Evolutionary conservation across 2,113 vertebrate species (phyloP).

Genomic region (Helogale parvula): DNA sequence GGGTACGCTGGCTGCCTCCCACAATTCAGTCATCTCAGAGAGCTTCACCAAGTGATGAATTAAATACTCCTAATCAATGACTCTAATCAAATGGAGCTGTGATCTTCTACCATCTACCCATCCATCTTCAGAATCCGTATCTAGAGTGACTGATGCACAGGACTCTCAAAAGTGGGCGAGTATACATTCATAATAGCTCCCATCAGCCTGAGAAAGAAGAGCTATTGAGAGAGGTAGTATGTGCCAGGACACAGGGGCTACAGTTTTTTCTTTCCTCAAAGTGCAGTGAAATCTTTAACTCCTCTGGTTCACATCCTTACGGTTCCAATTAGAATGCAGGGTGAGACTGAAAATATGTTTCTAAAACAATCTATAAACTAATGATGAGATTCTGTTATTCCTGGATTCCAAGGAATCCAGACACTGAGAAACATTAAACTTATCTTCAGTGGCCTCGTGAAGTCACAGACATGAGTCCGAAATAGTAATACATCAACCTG

Average conservation of each 20-base stretch:
- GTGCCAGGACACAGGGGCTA: no score
- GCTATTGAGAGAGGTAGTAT: neutral
- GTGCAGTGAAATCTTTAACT: neutral
- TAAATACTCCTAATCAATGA: neutral
- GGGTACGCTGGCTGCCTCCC: neutral
- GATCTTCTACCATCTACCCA: neutral
- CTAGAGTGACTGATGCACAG: neutral
- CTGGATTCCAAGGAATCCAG: slow-evolving; percentile 29
- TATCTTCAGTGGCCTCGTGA: neutral
- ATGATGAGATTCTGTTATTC: neutral
- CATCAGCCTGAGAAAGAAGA: neutral
- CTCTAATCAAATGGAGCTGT: neutral
- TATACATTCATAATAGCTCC: neutral
- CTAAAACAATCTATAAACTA: neutral
- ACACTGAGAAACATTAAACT: neutral
- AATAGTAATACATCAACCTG: neutral
- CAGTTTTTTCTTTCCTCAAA: neutral
- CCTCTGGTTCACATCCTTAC: neutral
- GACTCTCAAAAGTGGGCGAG: neutral
- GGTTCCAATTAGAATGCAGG: neutral
- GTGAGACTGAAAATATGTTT: neutral
- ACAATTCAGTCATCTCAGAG: neutral
- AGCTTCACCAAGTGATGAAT: neutral
- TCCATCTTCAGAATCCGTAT: neutral
- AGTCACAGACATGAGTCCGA: neutral